Evolutionary conservation across 2,797 vertebrate species (phyloP).

Genomic region (Enteromius trimaculatus): DNA sequence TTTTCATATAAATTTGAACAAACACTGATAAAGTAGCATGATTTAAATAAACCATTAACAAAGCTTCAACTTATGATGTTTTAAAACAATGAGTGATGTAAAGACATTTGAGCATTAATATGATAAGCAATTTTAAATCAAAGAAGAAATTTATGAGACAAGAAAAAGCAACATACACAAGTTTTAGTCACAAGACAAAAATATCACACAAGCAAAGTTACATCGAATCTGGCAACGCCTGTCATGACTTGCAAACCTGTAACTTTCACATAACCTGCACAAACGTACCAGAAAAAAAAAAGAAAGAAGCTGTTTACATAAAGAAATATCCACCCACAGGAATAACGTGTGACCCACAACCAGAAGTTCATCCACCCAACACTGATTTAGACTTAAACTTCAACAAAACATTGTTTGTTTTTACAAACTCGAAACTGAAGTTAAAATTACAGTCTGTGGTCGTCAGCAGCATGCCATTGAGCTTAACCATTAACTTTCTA

Average conservation of each 20-base stretch:
- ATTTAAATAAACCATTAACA: conserved; percentile 41
- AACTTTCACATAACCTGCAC: neutral
- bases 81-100: neutral
- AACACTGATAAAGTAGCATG: neutral
- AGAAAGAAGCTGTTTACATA: neutral
- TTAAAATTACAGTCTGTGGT: neutral
- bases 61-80: neutral
- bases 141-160: neutral
- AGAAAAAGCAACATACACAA: neutral
- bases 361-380: conserved; percentile 9
- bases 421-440: neutral
- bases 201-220: neutral
- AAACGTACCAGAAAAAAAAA: neutral
- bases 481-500: neutral
- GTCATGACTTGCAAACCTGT: neutral
- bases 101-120: neutral
- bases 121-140: neutral
- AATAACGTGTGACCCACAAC: neutral
- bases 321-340: conserved; percentile 9
- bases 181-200: neutral
- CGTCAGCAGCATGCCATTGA: neutral
- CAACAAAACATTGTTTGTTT: conserved; percentile 11
- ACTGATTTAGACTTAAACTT: neutral
- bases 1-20: conserved; percentile 13
- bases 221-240: neutral